A percentile compares a stretch with the other conserved stretches of the same genome.
Evolutionary conservation across 2,888 invertebrate genomes (phyloP).

Genomic region (Lycocerus yunnanus): DNA sequence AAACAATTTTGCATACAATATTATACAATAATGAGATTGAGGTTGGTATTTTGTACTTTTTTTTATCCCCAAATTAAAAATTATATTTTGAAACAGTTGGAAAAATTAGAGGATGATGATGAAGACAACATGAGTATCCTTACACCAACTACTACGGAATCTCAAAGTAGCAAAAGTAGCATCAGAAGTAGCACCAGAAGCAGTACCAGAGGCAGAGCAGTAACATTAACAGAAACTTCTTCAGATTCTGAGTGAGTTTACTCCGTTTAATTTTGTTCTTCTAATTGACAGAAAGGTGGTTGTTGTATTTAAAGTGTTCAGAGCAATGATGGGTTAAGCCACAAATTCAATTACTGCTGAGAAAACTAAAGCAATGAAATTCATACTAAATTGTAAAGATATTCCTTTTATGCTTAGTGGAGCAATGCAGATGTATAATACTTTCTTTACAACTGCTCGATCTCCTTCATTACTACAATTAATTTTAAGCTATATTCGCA

Average conservation of each 20-base stretch:
- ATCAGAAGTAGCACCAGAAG: background rate
- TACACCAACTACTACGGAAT: constrained; percentile 3
- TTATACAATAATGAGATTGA: background rate
- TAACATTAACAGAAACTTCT: constrained; percentile 18
- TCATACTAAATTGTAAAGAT: too few species aligned
- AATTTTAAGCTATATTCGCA: background rate
- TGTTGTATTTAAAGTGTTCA: too few species aligned
- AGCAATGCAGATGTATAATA: too few species aligned
- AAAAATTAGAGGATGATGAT: constrained; percentile 8
- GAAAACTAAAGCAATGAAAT: too few species aligned
- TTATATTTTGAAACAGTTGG: background rate
- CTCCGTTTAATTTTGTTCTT: background rate
- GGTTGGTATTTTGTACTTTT: background rate
- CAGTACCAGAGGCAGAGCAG: too few species aligned
- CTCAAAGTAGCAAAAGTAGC: background rate
- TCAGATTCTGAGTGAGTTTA: constrained; percentile 27
- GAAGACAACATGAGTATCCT: background rate
- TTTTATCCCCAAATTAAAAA: background rate
- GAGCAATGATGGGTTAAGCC: too few species aligned
- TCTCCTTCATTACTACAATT: background rate
- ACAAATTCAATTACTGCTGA: too few species aligned
- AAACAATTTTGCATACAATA: constrained; percentile 9
- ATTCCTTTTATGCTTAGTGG: too few species aligned
- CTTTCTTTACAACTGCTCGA: background rate
- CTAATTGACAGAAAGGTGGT: too few species aligned